A percentile compares a stretch with the other conserved stretches of the same genome.
phyloP scores from a whole-genome alignment of 2,797 vertebrate genomes.

The Sciurus vulgaris region DNA sequence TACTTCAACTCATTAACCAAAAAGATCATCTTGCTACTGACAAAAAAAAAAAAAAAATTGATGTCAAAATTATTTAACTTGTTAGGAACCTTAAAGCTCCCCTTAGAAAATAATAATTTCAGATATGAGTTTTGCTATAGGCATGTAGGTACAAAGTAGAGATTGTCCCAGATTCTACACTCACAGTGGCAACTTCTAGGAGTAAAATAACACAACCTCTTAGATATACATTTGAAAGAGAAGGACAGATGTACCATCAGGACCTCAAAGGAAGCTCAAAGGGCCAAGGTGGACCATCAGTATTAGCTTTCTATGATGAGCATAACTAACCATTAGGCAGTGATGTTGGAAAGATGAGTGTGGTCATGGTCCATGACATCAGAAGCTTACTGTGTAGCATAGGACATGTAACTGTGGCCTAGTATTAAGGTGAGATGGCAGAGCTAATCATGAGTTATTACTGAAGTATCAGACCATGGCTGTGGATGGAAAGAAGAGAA shows the following conservation, averaged over 20 bases:
- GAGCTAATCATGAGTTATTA: neutral
- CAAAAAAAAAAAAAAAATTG: neutral
- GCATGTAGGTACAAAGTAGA: fast-evolving
- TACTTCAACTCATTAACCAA: neutral
- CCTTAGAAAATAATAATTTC: neutral
- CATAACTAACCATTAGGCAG: neutral
- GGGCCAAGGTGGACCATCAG: neutral
- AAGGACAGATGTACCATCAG: neutral
- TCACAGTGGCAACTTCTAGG: neutral
- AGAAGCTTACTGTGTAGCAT: neutral
- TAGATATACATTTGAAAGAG: neutral
- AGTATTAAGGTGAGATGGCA: neutral
- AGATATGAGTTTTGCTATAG: neutral
- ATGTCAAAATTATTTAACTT: neutral
- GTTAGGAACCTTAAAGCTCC: neutral
- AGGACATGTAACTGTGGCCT: neutral
- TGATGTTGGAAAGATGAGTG: neutral
- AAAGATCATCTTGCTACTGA: neutral
- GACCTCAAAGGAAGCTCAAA: neutral
- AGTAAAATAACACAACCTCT: neutral
- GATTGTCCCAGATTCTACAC: neutral
- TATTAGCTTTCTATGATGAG: neutral
- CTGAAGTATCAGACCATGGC: neutral
- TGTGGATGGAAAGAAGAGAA: neutral
- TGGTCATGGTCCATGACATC: neutral